These are phyloP conservation scores for Heliothis virescens DNA, from an alignment of 1,140 invertebrate species.

Conservation along the genomic window DNA sequence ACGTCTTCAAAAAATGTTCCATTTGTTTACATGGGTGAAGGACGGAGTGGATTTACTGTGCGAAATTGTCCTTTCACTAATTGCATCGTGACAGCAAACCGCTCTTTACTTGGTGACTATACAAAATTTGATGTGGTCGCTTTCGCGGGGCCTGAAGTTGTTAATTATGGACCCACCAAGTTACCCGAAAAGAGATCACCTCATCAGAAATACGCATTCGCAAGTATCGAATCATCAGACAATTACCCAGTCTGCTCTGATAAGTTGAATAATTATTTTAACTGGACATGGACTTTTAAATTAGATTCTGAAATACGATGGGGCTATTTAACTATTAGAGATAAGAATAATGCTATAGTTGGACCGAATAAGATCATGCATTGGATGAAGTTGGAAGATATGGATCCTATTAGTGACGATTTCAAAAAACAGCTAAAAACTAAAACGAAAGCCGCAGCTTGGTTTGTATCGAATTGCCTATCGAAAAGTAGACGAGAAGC, in stretches of 20 bases:
- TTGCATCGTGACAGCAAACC: slow-evolving; percentile 70
- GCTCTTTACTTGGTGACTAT: slow-evolving; percentile 61
- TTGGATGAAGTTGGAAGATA: slow-evolving; percentile 74
- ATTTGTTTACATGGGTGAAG: slow-evolving; percentile 69
- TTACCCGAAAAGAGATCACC: slow-evolving; percentile 62
- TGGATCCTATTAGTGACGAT: slow-evolving; percentile 71
- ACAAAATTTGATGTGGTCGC: slow-evolving; percentile 75
- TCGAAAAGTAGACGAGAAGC: slow-evolving; percentile 85
- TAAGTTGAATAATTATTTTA: slow-evolving; percentile 85
- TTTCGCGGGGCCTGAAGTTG: slow-evolving; percentile 70
- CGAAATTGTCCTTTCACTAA: slow-evolving; percentile 69
- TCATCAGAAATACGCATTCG: slow-evolving; percentile 77
- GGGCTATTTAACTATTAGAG: slow-evolving; percentile 81
- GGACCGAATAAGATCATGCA: slow-evolving; percentile 73
- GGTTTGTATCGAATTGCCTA: slow-evolving; percentile 90
- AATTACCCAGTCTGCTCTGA: slow-evolving; percentile 74
- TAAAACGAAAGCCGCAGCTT: slow-evolving; percentile 86
- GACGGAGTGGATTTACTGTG: slow-evolving; percentile 63
- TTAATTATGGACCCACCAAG: slow-evolving; percentile 5
- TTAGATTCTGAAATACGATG: slow-evolving; percentile 88
- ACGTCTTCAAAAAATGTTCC: slow-evolving; percentile 65
- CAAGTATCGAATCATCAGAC: slow-evolving; percentile 75
- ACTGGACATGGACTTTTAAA: slow-evolving; percentile 89
- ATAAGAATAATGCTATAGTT: slow-evolving; percentile 67
- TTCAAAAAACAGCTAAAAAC: slow-evolving; percentile 73